Evolutionary conservation across 2,797 vertebrate genomes (phyloP).

Genomic region (Helarctos malayanus): DNA sequence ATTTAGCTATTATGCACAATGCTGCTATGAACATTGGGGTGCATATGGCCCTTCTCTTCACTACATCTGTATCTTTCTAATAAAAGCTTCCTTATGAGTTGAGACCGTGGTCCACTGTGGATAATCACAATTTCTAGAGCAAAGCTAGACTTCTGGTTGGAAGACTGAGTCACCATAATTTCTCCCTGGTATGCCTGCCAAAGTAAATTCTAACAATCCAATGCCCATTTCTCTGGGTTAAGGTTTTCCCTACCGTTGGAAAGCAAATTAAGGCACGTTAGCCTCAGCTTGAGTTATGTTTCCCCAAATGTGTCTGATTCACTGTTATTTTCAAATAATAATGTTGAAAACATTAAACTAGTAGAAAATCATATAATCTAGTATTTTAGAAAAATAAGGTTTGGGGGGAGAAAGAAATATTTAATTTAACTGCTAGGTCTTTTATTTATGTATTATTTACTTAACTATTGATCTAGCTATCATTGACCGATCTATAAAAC

Average conservation of each 20-base stretch:
- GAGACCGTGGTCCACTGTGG: not conserved
- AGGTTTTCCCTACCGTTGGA: not conserved
- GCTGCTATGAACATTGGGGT: too few relatives aligned
- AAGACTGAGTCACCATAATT: not conserved
- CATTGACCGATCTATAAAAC: not conserved
- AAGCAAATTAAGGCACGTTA: not conserved
- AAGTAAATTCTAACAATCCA: not conserved
- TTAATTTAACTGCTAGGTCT: not conserved
- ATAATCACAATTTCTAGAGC: not conserved
- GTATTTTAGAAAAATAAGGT: not conserved
- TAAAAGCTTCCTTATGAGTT: not conserved
- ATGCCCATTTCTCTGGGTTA: not conserved
- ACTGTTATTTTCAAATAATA: not conserved
- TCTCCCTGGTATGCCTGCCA: not conserved
- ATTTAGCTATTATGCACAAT: too few relatives aligned
- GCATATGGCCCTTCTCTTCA: too few relatives aligned
- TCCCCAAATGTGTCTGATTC: not conserved
- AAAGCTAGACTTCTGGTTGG: not conserved
- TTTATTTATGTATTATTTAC: not conserved
- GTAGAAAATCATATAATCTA: not conserved
- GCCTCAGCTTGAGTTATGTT: not conserved
- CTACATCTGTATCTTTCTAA: not conserved
- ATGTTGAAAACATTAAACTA: not conserved
- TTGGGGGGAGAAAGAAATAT: not conserved
- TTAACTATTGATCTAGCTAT: not conserved